These are phyloP conservation scores for Buceros bicornis DNA, from an alignment of 2,797 vertebrate genomes.

Conservation along the genomic window DNA sequence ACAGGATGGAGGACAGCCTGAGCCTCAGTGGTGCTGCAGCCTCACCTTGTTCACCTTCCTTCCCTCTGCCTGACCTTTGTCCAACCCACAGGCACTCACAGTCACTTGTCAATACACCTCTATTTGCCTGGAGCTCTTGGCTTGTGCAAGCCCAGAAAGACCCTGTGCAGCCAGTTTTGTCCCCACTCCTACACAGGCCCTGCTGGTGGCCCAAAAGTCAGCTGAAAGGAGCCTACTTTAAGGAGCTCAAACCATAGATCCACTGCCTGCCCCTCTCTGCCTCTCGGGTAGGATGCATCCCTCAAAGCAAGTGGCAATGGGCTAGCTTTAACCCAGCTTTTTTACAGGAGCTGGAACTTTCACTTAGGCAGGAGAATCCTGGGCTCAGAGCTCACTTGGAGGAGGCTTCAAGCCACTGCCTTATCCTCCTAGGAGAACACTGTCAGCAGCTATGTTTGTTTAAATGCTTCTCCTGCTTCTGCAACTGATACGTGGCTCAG, in stretches of 20 bases:
- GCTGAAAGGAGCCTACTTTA: background rate
- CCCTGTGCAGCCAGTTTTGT: background rate
- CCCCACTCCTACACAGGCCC: background rate
- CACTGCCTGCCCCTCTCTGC: background rate
- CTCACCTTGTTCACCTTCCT: background rate
- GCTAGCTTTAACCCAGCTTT: background rate
- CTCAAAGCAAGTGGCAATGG: background rate
- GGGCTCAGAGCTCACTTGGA: background rate
- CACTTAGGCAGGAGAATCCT: background rate
- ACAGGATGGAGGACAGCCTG: background rate
- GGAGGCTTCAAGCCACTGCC: background rate
- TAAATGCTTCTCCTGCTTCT: background rate
- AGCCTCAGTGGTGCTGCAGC: background rate
- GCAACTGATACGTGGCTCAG: background rate
- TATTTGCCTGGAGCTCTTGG: background rate
- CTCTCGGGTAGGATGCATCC: background rate
- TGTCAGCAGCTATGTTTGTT: background rate
- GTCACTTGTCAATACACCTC: background rate
- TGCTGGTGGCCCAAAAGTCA: background rate
- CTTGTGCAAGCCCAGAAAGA: background rate
- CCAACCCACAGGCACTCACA: accelerated
- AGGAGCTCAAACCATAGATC: background rate
- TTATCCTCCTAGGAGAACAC: background rate
- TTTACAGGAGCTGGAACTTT: background rate
- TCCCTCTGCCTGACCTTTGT: background rate